Conservation (phyloP, 2,888 invertebrate genomes). For the Julus scanicus region DNA sequence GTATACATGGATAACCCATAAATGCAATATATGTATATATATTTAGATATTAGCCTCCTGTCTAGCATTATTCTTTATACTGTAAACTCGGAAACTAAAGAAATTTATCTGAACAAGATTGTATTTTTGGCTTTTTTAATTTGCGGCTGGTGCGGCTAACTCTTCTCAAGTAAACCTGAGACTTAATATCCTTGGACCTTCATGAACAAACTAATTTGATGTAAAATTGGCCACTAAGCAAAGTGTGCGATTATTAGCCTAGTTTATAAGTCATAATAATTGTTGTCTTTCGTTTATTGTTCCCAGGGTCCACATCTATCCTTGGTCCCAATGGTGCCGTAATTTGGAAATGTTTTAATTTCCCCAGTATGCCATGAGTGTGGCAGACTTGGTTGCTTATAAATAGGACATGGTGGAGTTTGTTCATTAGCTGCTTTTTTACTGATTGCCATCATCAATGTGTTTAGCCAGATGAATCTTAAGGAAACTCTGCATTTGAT, state of each 20-base stretch:
- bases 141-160: neutral
- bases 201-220: neutral
- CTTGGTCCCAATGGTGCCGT: neutral
- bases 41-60: neutral
- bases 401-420: neutral
- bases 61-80: neutral
- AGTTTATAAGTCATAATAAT: neutral
- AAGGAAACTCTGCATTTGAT: neutral
- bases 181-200: neutral
- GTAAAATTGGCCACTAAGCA: neutral
- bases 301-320: neutral
- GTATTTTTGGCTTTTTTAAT: neutral
- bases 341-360: neutral
- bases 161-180: neutral
- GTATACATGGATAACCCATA: no score
- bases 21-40: no score
- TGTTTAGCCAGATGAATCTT: neutral
- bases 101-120: neutral
- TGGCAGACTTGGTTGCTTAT: neutral
- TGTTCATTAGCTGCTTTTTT: conserved; percentile 12
- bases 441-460: neutral
- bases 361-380: neutral
- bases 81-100: neutral
- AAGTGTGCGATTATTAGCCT: neutral
- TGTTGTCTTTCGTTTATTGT: neutral